Evolutionary conservation across 2,797 vertebrate species (phyloP).

Genomic region (Xenops minutus): DNA sequence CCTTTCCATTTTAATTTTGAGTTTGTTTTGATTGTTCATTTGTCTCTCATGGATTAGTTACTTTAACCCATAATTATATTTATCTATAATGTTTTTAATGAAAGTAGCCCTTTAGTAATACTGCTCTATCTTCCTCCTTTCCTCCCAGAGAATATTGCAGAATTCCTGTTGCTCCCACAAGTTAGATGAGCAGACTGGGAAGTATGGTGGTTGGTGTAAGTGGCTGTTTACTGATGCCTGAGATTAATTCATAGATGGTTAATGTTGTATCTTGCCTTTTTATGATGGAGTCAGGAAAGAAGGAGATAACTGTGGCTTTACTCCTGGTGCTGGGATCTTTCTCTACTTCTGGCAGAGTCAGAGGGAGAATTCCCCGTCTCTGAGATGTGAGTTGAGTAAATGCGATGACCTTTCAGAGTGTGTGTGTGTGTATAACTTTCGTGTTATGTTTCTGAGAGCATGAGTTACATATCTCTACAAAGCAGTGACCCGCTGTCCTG

Average conservation of each 20-base stretch:
- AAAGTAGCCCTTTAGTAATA: background rate
- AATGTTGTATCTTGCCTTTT: background rate
- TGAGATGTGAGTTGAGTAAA: slow-evolving; percentile 17
- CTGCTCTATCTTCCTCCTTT: background rate
- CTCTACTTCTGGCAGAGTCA: background rate
- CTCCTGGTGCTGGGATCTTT: background rate
- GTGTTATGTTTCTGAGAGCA: background rate
- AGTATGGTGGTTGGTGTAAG: background rate
- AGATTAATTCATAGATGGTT: background rate
- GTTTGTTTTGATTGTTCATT: background rate
- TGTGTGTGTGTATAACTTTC: background rate
- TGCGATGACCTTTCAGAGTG: slow-evolving; percentile 16
- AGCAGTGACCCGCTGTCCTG: background rate
- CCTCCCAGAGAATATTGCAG: background rate
- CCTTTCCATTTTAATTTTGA: background rate
- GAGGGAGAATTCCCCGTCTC: background rate
- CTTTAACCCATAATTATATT: background rate
- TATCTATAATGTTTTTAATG: background rate
- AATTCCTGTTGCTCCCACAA: background rate
- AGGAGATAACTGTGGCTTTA: background rate
- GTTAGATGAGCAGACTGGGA: background rate
- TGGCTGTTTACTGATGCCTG: background rate
- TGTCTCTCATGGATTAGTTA: background rate
- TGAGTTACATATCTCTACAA: background rate
- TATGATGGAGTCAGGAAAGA: background rate